Evolutionary conservation across 2,888 invertebrate species (phyloP).

Genomic region (Agonum fuliginosum): DNA sequence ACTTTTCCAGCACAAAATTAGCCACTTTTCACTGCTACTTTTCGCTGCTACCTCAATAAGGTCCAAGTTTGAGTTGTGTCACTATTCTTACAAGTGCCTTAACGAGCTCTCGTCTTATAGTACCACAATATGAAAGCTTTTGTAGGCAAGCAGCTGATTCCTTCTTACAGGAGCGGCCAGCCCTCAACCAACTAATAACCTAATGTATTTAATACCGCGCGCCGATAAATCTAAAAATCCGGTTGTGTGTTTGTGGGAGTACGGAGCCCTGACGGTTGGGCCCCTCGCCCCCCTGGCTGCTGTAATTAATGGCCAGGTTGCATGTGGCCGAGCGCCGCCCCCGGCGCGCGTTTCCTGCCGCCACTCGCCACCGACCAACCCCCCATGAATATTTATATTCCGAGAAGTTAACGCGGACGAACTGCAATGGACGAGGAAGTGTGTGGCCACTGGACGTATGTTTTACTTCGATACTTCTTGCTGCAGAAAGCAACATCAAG

Average conservation of each 20-base stretch:
- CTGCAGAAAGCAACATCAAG: no score
- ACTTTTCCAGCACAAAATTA: no score
- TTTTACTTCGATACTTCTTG: no score
- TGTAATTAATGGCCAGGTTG: slow-evolving; percentile 71
- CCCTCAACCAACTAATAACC: slow-evolving; percentile 56
- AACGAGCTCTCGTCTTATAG: no score
- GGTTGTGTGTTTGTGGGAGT: slow-evolving; percentile 34
- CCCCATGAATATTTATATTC: slow-evolving; percentile 65
- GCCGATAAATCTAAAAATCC: slow-evolving; percentile 59
- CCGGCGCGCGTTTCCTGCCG: slow-evolving; percentile 63
- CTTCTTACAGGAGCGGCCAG: slow-evolving; percentile 50
- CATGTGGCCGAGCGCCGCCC: slow-evolving; percentile 68
- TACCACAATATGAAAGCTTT: no score
- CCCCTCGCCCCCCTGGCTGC: no score
- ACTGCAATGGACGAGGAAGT: slow-evolving; percentile 44
- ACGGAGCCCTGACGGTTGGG: slow-evolving; percentile 68
- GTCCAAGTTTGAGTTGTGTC: no score
- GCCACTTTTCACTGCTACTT: no score
- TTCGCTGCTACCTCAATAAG: no score
- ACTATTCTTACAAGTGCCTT: no score
- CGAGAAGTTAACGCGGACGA: slow-evolving; percentile 15
- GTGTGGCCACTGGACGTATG: background rate
- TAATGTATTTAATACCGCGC: slow-evolving; percentile 57
- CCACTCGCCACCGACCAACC: slow-evolving; percentile 63
- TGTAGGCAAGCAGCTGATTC: no score